Conservation (phyloP, 2,797 vertebrate species). For the Oreochromis grahami region DNA sequence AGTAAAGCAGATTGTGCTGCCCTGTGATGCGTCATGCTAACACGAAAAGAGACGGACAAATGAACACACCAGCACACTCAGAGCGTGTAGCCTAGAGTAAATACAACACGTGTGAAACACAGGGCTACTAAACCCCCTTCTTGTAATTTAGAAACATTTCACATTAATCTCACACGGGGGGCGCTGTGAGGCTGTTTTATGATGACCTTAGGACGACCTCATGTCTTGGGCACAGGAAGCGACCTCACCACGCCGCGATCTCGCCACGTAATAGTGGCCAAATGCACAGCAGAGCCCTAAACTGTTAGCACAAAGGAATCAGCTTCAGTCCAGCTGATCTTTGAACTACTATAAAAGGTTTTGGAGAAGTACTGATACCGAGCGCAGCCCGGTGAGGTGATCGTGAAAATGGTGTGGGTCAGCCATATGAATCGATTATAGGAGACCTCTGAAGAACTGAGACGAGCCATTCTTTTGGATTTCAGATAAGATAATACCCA, state of each 20-base stretch:
- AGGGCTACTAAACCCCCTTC: background rate
- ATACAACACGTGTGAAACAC: background rate
- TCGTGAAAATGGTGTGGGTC: too few relatives aligned
- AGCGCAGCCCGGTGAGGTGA: too few relatives aligned
- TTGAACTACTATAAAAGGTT: too few relatives aligned
- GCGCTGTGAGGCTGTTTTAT: background rate
- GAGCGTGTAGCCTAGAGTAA: fast-evolving
- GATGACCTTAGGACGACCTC: background rate
- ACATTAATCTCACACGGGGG: background rate
- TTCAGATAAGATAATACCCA: background rate
- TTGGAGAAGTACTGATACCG: too few relatives aligned
- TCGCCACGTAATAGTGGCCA: background rate
- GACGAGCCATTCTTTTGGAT: background rate
- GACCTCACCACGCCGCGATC: too few relatives aligned
- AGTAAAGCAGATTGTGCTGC: conserved; percentile 52
- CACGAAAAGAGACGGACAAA: background rate
- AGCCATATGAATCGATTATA: background rate
- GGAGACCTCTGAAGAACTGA: background rate
- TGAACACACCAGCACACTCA: background rate
- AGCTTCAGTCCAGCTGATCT: background rate
- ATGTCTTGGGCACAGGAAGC: background rate
- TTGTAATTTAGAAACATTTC: background rate
- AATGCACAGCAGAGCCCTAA: background rate
- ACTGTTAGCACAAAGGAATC: background rate
- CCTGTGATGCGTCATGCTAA: conserved; percentile 33